phyloP scores from a whole-genome alignment of 2,888 invertebrate genomes.

The Muschampia plurimacula region DNA sequence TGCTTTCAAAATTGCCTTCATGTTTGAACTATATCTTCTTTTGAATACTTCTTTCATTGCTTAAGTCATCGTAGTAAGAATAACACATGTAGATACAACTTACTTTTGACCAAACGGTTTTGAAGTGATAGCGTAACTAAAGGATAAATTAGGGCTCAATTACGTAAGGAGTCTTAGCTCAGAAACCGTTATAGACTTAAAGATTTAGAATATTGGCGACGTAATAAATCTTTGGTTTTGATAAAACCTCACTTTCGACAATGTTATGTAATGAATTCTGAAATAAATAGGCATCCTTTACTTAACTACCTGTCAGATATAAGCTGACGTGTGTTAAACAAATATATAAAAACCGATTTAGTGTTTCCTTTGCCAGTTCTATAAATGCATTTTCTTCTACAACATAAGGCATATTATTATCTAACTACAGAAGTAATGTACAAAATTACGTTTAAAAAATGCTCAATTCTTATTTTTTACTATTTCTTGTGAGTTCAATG shows the following conservation, averaged over 20 bases:
- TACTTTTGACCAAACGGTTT: neutral
- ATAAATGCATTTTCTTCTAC: neutral
- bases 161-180: neutral
- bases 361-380: neutral
- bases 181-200: neutral
- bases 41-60: too few relatives aligned
- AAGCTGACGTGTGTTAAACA: neutral
- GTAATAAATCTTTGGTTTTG: neutral
- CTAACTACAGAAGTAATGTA: neutral
- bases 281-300: conserved; percentile 31
- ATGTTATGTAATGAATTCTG: conserved; percentile 32
- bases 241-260: neutral
- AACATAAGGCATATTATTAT: neutral
- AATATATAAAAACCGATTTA: neutral
- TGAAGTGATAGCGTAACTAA: neutral
- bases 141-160: neutral
- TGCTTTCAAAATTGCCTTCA: too few relatives aligned
- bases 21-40: too few relatives aligned
- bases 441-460: too few relatives aligned
- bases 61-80: too few relatives aligned
- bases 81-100: neutral
- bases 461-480: too few relatives aligned
- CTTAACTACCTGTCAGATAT: conserved; percentile 19
- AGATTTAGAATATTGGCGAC: neutral
- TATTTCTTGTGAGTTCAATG: neutral